Percentiles rank a stretch among this genome's conserved stretches.
These are phyloP conservation scores for Aelia acuminata DNA, from an alignment of 2,888 invertebrate species.

Conservation along the genomic window DNA sequence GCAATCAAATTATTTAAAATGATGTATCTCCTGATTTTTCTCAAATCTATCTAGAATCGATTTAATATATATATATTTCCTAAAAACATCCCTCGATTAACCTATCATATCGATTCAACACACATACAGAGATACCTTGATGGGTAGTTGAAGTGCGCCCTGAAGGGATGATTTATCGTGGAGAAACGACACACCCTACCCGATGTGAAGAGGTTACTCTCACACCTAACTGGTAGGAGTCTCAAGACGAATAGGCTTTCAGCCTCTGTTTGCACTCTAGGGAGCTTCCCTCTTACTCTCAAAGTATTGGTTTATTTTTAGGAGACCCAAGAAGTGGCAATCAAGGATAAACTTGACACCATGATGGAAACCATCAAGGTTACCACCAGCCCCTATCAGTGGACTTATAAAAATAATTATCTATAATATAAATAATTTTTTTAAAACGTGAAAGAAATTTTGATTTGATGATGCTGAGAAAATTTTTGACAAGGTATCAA, in stretches of 20 bases:
- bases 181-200: not conserved
- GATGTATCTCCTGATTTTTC: too few relatives aligned
- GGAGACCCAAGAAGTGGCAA: not conserved
- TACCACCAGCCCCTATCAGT: not conserved
- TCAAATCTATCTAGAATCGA: too few relatives aligned
- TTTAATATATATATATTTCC: too few relatives aligned
- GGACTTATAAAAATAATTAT: too few relatives aligned
- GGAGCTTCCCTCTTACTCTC: not conserved
- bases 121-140: not conserved
- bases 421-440: too few relatives aligned
- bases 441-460: too few relatives aligned
- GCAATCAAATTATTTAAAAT: too few relatives aligned
- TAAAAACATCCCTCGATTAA: not conserved
- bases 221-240: conserved; percentile 9
- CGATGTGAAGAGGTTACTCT: not conserved
- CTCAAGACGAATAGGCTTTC: conserved; percentile 29
- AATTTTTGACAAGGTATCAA: too few relatives aligned
- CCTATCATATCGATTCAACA: not conserved
- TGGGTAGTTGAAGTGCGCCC: not conserved
- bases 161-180: not conserved
- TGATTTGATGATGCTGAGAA: too few relatives aligned
- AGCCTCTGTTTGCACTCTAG: conserved; percentile 5
- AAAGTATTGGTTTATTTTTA: conserved; percentile 24
- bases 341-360: not conserved
- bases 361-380: not conserved